phyloP scores from a whole-genome alignment of 2,888 invertebrate species.

The Melipona beecheii region DNA sequence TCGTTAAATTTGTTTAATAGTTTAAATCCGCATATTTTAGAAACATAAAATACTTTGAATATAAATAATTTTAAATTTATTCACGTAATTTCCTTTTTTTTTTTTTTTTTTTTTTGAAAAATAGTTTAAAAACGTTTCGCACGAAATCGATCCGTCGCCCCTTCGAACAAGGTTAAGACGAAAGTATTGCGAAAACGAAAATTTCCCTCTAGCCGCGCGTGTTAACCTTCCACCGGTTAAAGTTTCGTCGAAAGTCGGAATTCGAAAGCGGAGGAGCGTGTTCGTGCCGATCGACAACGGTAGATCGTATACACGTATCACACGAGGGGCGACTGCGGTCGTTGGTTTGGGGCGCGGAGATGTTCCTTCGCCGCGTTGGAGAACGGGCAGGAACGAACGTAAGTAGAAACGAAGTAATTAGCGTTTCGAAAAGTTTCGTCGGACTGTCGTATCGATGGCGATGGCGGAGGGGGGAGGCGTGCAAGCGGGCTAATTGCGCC shows the following conservation, averaged over 20 bases:
- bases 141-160: background rate
- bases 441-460: slow-evolving; percentile 54
- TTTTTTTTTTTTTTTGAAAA: too few relatives aligned
- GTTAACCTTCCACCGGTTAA: background rate
- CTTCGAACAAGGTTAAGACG: too few relatives aligned
- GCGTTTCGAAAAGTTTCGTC: slow-evolving; percentile 54
- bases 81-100: too few relatives aligned
- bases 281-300: slow-evolving; percentile 31
- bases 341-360: slow-evolving; percentile 2
- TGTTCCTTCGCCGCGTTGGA: slow-evolving; percentile 45
- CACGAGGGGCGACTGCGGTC: slow-evolving; percentile 12
- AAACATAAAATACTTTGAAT: too few relatives aligned
- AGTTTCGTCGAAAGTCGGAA: slow-evolving; percentile 10
- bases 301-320: slow-evolving; percentile 8
- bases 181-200: too few relatives aligned
- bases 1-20: too few relatives aligned
- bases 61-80: too few relatives aligned
- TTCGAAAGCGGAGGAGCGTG: background rate
- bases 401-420: slow-evolving; percentile 61
- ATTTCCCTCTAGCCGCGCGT: too few relatives aligned
- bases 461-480: background rate
- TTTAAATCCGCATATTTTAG: too few relatives aligned
- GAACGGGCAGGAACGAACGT: slow-evolving; percentile 25
- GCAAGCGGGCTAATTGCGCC: slow-evolving; percentile 58
- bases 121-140: background rate